Evolutionary conservation across 1,140 invertebrate species (phyloP), one percentile per base, ranked within the genome.

Genomic region (Tetramorium simillimum): DNA sequence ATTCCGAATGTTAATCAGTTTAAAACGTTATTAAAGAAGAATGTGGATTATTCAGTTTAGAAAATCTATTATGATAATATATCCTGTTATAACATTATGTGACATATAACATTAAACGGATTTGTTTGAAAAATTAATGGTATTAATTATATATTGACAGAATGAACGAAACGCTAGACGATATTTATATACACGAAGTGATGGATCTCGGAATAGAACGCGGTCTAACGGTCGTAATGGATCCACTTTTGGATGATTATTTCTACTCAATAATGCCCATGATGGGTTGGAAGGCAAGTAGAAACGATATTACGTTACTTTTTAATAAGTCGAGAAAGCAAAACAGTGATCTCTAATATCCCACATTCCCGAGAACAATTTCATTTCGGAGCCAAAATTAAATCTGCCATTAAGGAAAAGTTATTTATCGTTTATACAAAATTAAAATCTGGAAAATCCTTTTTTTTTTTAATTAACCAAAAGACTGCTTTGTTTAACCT

Each of bases 231-330:
- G 92, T 96, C 0, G 24, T 96, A 2, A 28, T 96, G 21, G 93
- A 96, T 46, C 90, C 95, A 0, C 90, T 94, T 67, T 9, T 95
- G 0, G 93, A 96, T 0, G 96, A 96, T 89, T 96, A 96, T 84
- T 94, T 94, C 18, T 96, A 95, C 69, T 91, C 95, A 2, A 85
- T 96, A 2, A 87, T 93, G 7, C 93, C 93, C 7, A 63, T 86
- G 33, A 53, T 9, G 0, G 93, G 93, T 18, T 94, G 92, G 92
- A 93, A 93, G 92, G 93, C 91, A 90, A 91, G 86, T 43, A 62
- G 12, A 63, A 72, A 18, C 10, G 37, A 2, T n/a, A 60, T n/a
- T 6, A 51, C 40, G 18, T 73, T 33, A 5, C 28, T 14, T 46
- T 75, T 56, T 70, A 81, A 40, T 69, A 69, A 33, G 3, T 73